Conservation (phyloP, 1,140 invertebrate genomes). For the Lordiphosa stackelbergi region DNA sequence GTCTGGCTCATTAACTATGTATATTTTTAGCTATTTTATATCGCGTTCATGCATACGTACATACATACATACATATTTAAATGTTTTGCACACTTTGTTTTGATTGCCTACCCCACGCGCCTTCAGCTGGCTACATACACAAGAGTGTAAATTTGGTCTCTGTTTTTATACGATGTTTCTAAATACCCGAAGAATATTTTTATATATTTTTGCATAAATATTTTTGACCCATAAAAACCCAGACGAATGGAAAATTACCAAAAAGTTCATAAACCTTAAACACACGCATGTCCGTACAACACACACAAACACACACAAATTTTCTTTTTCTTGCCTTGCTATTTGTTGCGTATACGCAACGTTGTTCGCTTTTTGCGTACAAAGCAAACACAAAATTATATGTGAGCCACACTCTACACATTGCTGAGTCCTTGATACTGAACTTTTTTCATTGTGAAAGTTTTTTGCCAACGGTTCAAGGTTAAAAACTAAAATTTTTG, state of each 20-base stretch:
- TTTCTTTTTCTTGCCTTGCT: slow-evolving; percentile 27
- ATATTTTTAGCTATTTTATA: slow-evolving; percentile 47
- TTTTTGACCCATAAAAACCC: slow-evolving; percentile 44
- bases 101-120: slow-evolving; percentile 42
- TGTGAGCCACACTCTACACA: slow-evolving; percentile 41
- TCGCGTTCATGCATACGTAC: slow-evolving; percentile 25
- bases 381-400: slow-evolving; percentile 44
- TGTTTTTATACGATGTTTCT: slow-evolving; percentile 65
- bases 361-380: slow-evolving; percentile 37
- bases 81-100: slow-evolving; percentile 68
- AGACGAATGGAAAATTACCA: slow-evolving; percentile 51
- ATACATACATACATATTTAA: slow-evolving; percentile 26
- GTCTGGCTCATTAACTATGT: slow-evolving; percentile 2
- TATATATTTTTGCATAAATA: slow-evolving; percentile 43
- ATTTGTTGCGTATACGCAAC: slow-evolving; percentile 66
- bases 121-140: background rate
- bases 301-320: background rate
- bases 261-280: slow-evolving; percentile 45
- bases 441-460: slow-evolving; percentile 75
- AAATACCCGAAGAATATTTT: slow-evolving; percentile 43
- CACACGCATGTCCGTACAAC: slow-evolving; percentile 28
- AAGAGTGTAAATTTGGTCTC: slow-evolving; percentile 23
- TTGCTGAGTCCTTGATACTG: slow-evolving; percentile 71
- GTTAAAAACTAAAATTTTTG: slow-evolving; percentile 32
- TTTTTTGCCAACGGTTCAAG: slow-evolving; percentile 70